Base-by-base conservation (phyloP, 2,888 invertebrate species). In the Noctua fimbriata region DNA sequence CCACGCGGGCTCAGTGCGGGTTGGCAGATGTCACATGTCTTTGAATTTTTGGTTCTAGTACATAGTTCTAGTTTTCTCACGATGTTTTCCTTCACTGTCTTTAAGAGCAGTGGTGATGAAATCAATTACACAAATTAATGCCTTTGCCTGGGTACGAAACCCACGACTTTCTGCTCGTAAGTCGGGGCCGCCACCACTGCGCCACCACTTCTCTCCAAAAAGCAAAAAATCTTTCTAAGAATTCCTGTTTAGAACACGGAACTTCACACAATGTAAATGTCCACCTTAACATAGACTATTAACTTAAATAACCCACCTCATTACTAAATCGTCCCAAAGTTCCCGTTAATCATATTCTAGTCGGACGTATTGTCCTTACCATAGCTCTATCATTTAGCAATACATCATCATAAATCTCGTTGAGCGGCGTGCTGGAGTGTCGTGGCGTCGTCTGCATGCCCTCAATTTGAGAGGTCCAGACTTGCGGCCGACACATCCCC, bases 401-500 rank as follows among this genome's bases (percentile, higher is more conserved):
- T 95, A 93, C 91, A 94, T 95, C 95, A 95, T 93, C 93, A 94
- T 95, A 95, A 95, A 95, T 95, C 95, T 94, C 90, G 89, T 89
- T 92, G 91, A 92, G 90, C 90, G 92, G 87, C 89, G 91, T 89
- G 87, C 91, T 90, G 92, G 92, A 91, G 89, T 88, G 91, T 87
- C 90, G 90, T 90, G 89, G 87, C 82, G 44, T 76, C 79, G 79
- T 84, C 73, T 80, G 89, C 89, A 90, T 91, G 91, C 88, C 91
- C 92, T 90, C 93, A 88, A 92, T 93, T 91, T 90, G 90, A 90
- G 90, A 84, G 89, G 82, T 85, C 86, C 87, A 85, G 87, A 71
- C 88, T 87, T 89, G 87, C 87, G 88, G 84, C 80, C 87, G 89
- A 88, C 87, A 87, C 88, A 85, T 90, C 90, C 90, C 52, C 88